These are phyloP conservation scores for Lasiurus borealis DNA, from an alignment of 2,113 vertebrate species.

Conservation along the genomic window DNA sequence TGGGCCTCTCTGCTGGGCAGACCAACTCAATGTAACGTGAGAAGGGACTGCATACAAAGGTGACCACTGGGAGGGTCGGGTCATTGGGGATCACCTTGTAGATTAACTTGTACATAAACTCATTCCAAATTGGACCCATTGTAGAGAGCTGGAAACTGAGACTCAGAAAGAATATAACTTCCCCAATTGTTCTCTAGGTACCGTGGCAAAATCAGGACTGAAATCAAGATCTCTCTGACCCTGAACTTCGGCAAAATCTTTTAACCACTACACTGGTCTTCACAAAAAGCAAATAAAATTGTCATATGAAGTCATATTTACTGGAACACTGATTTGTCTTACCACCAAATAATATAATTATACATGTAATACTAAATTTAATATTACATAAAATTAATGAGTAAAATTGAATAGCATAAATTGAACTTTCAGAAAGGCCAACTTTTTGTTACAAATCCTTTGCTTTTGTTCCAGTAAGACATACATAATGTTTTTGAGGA, in stretches of 20 bases:
- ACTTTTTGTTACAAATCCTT: neutral
- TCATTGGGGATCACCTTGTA: neutral
- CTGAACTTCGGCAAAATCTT: neutral
- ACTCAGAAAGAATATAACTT: neutral
- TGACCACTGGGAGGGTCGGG: neutral
- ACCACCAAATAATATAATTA: neutral
- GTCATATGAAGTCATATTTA: neutral
- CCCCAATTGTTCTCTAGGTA: neutral
- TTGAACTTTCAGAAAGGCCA: neutral
- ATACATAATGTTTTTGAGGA: neutral
- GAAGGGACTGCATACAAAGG: neutral
- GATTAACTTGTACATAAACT: neutral
- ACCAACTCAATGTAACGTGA: neutral
- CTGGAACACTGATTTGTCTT: neutral
- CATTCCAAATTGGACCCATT: neutral
- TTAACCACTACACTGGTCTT: neutral
- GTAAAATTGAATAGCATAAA: constrained; percentile 32
- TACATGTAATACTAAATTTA: neutral
- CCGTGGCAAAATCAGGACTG: neutral
- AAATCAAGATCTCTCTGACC: neutral
- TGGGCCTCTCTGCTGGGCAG: neutral
- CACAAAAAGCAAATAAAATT: constrained; percentile 10
- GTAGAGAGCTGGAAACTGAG: neutral
- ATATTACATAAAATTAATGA: constrained; percentile 5
- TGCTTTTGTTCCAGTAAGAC: constrained; percentile 32